Conservation (phyloP, 53 echinoderm and acorn worm species). For the Zoroaster sp. region DNA sequence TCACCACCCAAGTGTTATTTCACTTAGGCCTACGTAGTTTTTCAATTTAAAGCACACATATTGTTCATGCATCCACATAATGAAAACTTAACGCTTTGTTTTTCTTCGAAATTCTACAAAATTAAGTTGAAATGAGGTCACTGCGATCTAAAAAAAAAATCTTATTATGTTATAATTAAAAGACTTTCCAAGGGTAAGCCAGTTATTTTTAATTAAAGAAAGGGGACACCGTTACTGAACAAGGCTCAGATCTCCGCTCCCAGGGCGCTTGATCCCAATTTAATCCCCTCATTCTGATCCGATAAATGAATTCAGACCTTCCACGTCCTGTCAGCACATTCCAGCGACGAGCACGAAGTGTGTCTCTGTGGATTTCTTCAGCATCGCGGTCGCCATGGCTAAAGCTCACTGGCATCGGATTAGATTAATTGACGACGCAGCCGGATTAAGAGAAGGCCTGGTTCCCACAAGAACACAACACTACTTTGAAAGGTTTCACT, state of each 20-base stretch:
- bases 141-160: too few species aligned
- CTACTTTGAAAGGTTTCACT: too few species aligned
- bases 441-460: background rate
- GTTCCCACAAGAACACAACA: background rate
- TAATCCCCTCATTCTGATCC: background rate
- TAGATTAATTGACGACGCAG: background rate
- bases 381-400: background rate
- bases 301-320: background rate
- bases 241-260: background rate
- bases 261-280: background rate
- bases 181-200: background rate
- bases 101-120: too few species aligned
- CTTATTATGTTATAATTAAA: too few species aligned
- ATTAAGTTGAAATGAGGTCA: too few species aligned
- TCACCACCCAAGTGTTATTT: too few species aligned
- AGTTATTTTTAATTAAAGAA: background rate
- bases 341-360: background rate
- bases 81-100: too few species aligned
- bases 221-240: background rate
- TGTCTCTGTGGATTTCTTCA: background rate
- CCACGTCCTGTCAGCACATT: background rate
- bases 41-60: too few species aligned
- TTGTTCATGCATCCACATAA: too few species aligned
- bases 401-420: background rate
- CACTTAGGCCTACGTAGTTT: too few species aligned